A percentile compares a stretch with the other conserved stretches of the same genome.
These are phyloP conservation scores for Troglohyphantes excavatus DNA, from an alignment of 2,888 invertebrate species.

Conservation along the genomic window DNA sequence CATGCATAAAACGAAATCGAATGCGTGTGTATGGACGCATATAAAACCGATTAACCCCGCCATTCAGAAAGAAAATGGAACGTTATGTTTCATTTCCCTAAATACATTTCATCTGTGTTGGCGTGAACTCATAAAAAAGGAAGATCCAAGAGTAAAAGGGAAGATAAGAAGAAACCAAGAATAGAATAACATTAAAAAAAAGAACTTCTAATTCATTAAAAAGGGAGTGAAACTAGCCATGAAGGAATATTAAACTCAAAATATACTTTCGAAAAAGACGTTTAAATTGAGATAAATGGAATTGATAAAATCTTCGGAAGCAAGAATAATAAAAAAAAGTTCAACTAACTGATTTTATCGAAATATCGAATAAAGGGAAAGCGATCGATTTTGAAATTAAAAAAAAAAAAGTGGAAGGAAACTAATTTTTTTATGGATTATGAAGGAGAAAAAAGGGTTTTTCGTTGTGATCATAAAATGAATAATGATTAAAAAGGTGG, in stretches of 20 bases:
- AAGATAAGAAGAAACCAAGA: constrained; percentile 3
- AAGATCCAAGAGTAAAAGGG: neutral
- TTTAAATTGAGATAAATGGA: constrained; percentile 55
- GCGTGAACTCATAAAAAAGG: neutral
- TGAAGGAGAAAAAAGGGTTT: neutral
- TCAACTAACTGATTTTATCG: constrained; percentile 25
- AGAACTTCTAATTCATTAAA: constrained; percentile 1
- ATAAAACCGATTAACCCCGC: constrained; percentile 9
- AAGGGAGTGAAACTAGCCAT: constrained; percentile 20
- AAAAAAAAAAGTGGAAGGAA: constrained; percentile 2
- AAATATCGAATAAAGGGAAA: constrained; percentile 12
- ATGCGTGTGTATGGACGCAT: neutral
- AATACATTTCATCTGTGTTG: neutral
- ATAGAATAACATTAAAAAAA: neutral
- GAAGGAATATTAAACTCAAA: constrained; percentile 24
- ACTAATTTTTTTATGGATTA: neutral
- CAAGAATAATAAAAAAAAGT: constrained; percentile 14
- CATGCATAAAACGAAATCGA: neutral
- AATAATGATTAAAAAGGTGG: constrained; percentile 22
- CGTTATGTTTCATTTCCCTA: constrained; percentile 6
- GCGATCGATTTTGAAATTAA: neutral
- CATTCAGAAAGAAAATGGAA: neutral
- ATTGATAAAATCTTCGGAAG: constrained; percentile 8
- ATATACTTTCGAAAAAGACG: neutral
- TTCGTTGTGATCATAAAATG: constrained; percentile 8